Evolutionary conservation across 2,797 vertebrate species (phyloP).

Genomic region (Coendou prehensilis): DNA sequence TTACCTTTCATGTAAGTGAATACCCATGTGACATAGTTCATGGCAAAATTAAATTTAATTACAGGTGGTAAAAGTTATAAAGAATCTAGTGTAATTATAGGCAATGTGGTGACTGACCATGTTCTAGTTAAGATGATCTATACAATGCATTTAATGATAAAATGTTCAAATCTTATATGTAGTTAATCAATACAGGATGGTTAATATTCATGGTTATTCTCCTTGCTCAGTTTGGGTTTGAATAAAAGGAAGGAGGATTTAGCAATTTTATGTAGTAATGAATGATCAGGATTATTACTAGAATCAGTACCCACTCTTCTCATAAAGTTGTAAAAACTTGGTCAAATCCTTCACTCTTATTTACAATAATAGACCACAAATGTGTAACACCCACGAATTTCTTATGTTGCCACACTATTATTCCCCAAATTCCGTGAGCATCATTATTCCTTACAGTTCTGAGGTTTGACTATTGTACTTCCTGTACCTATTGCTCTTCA

Average conservation of each 20-base stretch:
- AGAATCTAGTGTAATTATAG: not conserved
- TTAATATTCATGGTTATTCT: not conserved
- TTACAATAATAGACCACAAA: not conserved
- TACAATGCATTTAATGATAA: not conserved
- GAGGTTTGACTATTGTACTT: not conserved
- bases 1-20: slow-evolving; percentile 48
- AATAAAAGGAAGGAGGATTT: not conserved
- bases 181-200: not conserved
- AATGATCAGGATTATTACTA: not conserved
- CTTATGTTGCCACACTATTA: not conserved
- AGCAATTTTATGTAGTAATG: not conserved
- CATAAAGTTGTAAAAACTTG: not conserved
- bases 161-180: not conserved
- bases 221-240: not conserved
- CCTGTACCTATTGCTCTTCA: not conserved
- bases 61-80: not conserved
- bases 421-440: not conserved
- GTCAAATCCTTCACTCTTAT: not conserved
- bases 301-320: not conserved
- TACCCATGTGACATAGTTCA: not conserved
- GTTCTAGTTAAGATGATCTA: not conserved
- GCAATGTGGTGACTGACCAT: not conserved
- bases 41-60: slow-evolving; percentile 30
- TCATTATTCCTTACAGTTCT: not conserved
- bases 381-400: not conserved